A percentile compares a stretch with the other conserved stretches of the same genome.
These are phyloP conservation scores for Actinia tenebrosa DNA, from an alignment of 64 coral and sea anemone genomes.

Conservation along the genomic window DNA sequence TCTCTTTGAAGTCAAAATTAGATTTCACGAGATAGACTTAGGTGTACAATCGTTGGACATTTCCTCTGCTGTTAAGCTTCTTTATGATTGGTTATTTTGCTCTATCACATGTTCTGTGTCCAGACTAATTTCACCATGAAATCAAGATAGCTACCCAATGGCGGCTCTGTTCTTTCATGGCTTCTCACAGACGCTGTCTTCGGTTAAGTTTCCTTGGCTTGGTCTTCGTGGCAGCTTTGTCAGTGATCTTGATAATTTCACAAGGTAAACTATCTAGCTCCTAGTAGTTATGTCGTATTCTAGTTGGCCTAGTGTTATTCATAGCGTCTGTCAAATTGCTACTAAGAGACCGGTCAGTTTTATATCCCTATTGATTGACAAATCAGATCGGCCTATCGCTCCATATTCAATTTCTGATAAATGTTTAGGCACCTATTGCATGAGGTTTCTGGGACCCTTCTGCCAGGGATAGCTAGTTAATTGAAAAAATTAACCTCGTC, in stretches of 20 bases:
- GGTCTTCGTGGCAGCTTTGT: conserved; percentile 11
- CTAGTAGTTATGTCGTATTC: not conserved
- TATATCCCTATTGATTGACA: not conserved
- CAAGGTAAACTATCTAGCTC: conserved; percentile 26
- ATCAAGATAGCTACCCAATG: not conserved
- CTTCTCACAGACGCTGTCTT: conserved; percentile 26
- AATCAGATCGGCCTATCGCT: not conserved
- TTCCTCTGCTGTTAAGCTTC: not conserved
- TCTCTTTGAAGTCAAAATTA: no score
- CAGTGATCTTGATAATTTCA: conserved; percentile 32
- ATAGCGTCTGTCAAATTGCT: not conserved
- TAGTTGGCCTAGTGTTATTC: not conserved
- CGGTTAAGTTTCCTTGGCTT: conserved; percentile 33
- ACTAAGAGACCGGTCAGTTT: not conserved
- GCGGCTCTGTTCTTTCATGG: conserved; percentile 9
- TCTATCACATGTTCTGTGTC: not conserved
- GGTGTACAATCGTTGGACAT: not conserved
- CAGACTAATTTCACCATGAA: not conserved
- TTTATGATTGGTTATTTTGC: not conserved
- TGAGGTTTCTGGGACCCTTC: no score
- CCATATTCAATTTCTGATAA: no score
- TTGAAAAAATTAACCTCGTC: no score
- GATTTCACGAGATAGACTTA: not conserved
- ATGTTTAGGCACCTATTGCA: no score
- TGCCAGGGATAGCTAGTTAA: no score